Conservation (phyloP, 2,113 vertebrate species). For the Cygnus atratus region DNA sequence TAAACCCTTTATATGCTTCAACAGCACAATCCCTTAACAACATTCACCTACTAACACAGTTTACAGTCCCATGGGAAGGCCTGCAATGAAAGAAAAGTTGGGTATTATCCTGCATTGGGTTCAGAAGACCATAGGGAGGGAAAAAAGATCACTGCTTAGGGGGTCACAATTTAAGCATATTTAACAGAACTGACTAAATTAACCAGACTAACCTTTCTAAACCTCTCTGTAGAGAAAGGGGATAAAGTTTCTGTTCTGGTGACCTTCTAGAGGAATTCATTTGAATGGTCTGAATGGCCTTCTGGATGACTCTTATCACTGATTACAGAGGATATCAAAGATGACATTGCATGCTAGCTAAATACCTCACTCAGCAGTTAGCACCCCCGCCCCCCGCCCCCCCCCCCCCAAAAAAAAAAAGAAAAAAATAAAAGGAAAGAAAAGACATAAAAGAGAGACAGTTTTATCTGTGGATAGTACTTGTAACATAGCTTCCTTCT, state of each 20-base stretch:
- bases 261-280: neutral
- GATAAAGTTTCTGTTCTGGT: neutral
- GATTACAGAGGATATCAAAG: neutral
- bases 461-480: neutral
- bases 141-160: neutral
- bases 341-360: neutral
- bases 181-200: neutral
- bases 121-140: neutral
- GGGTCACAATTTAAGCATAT: neutral
- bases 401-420: neutral
- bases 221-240: neutral
- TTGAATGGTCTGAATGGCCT: neutral
- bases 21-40: neutral
- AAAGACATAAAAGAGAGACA: neutral
- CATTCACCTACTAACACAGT: slow-evolving; percentile 36
- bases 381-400: neutral
- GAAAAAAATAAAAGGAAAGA: neutral
- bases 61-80: neutral
- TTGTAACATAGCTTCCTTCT: neutral
- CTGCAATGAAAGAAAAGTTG: slow-evolving; percentile 13
- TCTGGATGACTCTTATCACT: neutral
- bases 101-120: neutral
- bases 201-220: neutral
- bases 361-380: neutral
- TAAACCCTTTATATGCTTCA: neutral